Base-by-base conservation (phyloP, 2,888 invertebrate species). In the Phoenoteleia sp. region DNA sequence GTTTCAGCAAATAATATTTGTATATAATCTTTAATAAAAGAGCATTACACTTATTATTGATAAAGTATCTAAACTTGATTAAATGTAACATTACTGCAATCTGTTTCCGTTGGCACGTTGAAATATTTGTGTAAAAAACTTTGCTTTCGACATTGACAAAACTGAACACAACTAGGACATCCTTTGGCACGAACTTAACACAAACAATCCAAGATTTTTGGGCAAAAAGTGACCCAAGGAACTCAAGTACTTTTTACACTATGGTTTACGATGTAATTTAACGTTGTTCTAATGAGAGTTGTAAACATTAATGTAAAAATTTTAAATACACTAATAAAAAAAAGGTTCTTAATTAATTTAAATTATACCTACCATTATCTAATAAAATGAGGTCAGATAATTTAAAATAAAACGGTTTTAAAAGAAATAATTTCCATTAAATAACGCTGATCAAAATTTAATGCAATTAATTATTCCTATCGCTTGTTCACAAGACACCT, bases 231-330 rank as follows among this genome's bases (percentile, higher is more conserved):
- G 66, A 27, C 67, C 67, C 39, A n/a, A 11, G 9, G 1, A 15
- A 54, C 47, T 75, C 52, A 17, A 39, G 62, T 39, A 39, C 33
- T 71, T 71, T 45, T 62, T 39, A 21, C 25, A 36, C 21, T 3
- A 19, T 58, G 25, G 33, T 58, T 58, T 60, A 77, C 60, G 76
- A 60, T 4, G 49, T 39, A 67, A 58, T 77, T 67, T 2, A 60
- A 39, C 49, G 67, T 77, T 56, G 60, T 58, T 56, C 33, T 58
- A 49, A 67, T 49, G 67, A 47, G 39, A 54, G 67, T 77, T 69
- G 77, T 69, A 77, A 77, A 69, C 77, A 77, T 77, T 77, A 77
- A 69, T 69, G 69, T 77, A 69, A n/a, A n/a, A n/a, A n/a, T n/a
- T n/a, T n/a, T n/a, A n/a, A n/a, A n/a, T n/a, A n/a, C n/a, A n/a